Evolutionary conservation across 2,888 invertebrate species (phyloP), one percentile per base, ranked within the genome.

Genomic region (Lithophane semibrunnea): DNA sequence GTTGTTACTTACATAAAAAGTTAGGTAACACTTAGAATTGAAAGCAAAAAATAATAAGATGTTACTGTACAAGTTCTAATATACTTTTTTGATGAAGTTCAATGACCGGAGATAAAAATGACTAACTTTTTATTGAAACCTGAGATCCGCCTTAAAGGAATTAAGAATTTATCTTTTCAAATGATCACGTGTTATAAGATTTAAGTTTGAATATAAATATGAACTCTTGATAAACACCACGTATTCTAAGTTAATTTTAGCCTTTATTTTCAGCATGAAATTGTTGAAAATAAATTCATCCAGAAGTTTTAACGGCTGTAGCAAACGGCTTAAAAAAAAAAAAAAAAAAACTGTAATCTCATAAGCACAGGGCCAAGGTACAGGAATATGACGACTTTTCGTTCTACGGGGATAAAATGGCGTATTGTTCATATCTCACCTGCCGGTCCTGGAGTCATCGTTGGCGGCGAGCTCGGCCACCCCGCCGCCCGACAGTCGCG

Each of bases 401-500:
- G 49, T 49, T 49, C 5, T 49, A 5, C 5, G 5, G 49, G 49
- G 4, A 49, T 49, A 18, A 49, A 49, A 18, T 18, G 7, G 49
- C 18, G 18, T 16, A 49, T 49, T 49, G 8, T 8, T 52, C 8
- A 21, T 8, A 52, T 21, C 60, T 61, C 24, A 93, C 93, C 93
- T 91, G 76, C 93, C 93, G 74, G 94, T 95, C 64, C 92, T 91
- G 1, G 95, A 92, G 58, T 95, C 94, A 8, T 95, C 94, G 5
- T 84, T 90, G 1, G 92, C 88, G 0, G 92, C 85, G 0, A 96
- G 88, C 69, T 95, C 95, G 0, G 94, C 92, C 18, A 94, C 93
- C 0, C 93, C 92, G 0, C 93, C 95, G 0, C 96, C 96, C 0
- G 98, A 98, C 1, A 98, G 96, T 16, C 99, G 95, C 0, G 99